These are phyloP conservation scores for Alsophila aescularia DNA, from an alignment of 2,888 invertebrate species.

Conservation along the genomic window DNA sequence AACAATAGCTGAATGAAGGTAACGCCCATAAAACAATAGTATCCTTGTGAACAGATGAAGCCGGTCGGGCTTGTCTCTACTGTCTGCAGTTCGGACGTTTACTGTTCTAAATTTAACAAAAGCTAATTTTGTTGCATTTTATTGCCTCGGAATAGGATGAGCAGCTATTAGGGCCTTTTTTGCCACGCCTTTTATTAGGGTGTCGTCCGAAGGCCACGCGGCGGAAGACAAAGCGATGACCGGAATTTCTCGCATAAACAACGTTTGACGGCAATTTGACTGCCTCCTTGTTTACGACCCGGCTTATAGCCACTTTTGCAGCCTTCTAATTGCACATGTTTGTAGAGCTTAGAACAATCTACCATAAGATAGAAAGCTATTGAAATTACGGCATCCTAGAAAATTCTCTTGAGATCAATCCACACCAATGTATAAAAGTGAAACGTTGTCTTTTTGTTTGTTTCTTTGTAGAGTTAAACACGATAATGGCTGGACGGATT, in stretches of 20 bases:
- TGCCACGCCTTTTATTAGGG: conserved; percentile 83
- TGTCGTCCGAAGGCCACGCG: conserved; percentile 80
- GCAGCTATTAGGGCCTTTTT: conserved; percentile 78
- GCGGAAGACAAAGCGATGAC: conserved; percentile 78
- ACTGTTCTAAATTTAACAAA: conserved; percentile 75
- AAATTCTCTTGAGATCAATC: no score
- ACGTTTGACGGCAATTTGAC: conserved; percentile 75
- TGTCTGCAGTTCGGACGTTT: conserved; percentile 61
- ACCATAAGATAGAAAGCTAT: no score
- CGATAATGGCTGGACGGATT: no score
- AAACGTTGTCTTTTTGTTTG: no score
- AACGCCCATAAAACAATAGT: conserved; percentile 71
- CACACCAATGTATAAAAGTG: no score
- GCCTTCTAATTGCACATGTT: no score
- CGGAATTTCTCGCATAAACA: conserved; percentile 80
- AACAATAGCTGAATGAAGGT: conserved; percentile 57
- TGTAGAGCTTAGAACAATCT: no score
- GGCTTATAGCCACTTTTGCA: conserved; percentile 35
- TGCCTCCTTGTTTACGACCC: conserved; percentile 76
- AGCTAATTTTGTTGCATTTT: conserved; percentile 84
- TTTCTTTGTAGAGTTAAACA: no score
- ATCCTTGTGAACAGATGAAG: conserved; percentile 42
- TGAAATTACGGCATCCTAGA: no score
- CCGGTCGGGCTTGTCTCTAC: conserved; percentile 55
- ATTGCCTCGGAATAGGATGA: conserved; percentile 81